Conservation (phyloP, 2,113 vertebrate genomes). For the Channa argus region DNA sequence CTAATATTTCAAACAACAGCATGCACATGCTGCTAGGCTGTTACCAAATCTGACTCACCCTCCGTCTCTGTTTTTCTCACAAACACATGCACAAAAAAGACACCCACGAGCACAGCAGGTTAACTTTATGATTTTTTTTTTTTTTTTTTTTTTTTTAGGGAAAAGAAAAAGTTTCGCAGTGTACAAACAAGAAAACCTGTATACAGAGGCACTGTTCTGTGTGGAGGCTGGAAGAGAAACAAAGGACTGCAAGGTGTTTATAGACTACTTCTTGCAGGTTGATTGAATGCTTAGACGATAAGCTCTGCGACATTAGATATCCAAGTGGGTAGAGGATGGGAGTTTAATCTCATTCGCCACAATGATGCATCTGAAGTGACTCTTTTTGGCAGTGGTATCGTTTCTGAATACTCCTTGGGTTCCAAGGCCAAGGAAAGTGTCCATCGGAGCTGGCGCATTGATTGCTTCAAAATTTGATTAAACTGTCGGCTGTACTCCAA, state of each 20-base stretch:
- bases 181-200: slow-evolving; percentile 1
- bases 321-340: slow-evolving; percentile 68
- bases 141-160: not conserved
- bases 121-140: slow-evolving; percentile 5
- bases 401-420: slow-evolving; percentile 71
- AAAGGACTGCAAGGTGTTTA: slow-evolving; percentile 71
- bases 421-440: slow-evolving; percentile 74
- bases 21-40: slow-evolving; percentile 27
- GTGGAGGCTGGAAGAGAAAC: slow-evolving; percentile 36
- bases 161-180: slow-evolving; percentile 25
- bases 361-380: slow-evolving; percentile 76
- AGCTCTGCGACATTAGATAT: slow-evolving; percentile 77
- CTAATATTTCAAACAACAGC: slow-evolving; percentile 52
- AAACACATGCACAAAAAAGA: not conserved
- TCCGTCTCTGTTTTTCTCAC: slow-evolving; percentile 7
- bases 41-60: slow-evolving; percentile 28
- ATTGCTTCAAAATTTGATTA: slow-evolving; percentile 82
- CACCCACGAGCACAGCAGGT: slow-evolving; percentile 27
- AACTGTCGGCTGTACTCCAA: slow-evolving; percentile 71
- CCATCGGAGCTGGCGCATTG: slow-evolving; percentile 69
- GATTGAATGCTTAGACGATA: slow-evolving; percentile 78
- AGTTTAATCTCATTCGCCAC: slow-evolving; percentile 80
- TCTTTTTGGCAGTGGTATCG: slow-evolving; percentile 69
- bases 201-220: not conserved
- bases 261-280: slow-evolving; percentile 62